A percentile compares a stretch with the other conserved stretches of the same genome.
Conservation (phyloP, 1,140 invertebrate species). For the Drosophila sulfurigaster region DNA sequence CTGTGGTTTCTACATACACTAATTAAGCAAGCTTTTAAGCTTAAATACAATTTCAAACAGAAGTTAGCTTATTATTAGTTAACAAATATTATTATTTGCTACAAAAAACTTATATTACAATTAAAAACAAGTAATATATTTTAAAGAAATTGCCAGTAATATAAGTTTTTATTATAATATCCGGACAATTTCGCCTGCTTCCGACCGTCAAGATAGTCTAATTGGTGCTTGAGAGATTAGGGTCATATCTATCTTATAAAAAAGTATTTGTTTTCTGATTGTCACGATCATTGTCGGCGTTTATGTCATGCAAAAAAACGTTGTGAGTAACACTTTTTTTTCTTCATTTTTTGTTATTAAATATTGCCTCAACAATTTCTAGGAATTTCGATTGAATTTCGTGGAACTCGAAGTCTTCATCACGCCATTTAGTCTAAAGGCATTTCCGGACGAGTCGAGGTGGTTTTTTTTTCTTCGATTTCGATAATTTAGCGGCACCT, state of each 20-base stretch:
- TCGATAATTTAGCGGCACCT: neutral
- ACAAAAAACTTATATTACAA: too few relatives aligned
- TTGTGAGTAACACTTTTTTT: neutral
- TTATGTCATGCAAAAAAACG: slow-evolving; percentile 11
- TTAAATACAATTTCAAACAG: neutral
- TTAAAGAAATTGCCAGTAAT: neutral
- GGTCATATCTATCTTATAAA: slow-evolving; percentile 8
- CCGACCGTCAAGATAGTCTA: neutral
- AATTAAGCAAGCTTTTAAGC: neutral
- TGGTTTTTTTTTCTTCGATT: neutral
- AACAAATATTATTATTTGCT: too few relatives aligned
- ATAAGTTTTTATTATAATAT: neutral
- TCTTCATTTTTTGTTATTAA: neutral
- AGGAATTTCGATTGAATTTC: slow-evolving; percentile 42
- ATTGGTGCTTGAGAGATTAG: neutral
- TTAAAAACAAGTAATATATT: neutral
- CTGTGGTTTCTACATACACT: too few relatives aligned
- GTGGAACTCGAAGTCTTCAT: slow-evolving; percentile 27
- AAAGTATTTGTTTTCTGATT: neutral
- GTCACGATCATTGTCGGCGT: slow-evolving; percentile 12
- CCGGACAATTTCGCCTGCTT: neutral
- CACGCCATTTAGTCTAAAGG: neutral
- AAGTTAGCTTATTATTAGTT: neutral
- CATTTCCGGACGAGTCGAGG: slow-evolving; percentile 26
- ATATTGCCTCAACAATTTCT: slow-evolving; percentile 21